A percentile compares a stretch with the other conserved stretches of the same genome.
phyloP scores from a whole-genome alignment of 2,888 invertebrate genomes.

The Drosophila mettleri region DNA sequence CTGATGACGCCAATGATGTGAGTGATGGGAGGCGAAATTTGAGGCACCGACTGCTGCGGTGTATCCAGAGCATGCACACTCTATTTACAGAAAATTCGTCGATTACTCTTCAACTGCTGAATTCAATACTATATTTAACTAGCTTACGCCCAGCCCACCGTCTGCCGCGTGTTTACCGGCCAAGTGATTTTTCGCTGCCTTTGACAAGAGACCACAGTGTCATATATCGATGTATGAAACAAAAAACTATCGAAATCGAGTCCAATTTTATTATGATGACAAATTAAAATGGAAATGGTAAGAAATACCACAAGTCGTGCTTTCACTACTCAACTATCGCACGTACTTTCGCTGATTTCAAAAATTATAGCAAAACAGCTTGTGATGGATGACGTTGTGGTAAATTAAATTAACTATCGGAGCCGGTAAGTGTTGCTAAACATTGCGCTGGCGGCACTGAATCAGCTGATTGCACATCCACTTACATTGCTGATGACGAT shows the following conservation, averaged over 20 bases:
- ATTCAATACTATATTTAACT: background rate
- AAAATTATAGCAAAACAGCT: background rate
- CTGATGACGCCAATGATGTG: slow-evolving; percentile 9
- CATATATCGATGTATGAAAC: slow-evolving; percentile 7
- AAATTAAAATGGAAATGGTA: background rate
- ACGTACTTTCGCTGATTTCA: background rate
- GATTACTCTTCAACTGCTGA: background rate
- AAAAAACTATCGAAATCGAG: slow-evolving; percentile 7
- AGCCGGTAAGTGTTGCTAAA: slow-evolving; percentile 23
- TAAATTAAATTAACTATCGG: background rate
- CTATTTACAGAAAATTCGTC: background rate
- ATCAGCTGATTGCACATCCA: slow-evolving; percentile 34
- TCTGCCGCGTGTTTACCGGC: slow-evolving; percentile 50
- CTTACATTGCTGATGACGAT: slow-evolving; percentile 37
- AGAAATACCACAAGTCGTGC: no score
- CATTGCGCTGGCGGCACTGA: background rate
- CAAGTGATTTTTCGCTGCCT: slow-evolving; percentile 23
- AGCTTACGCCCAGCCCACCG: slow-evolving; percentile 7
- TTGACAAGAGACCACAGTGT: slow-evolving; percentile 15
- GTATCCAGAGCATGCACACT: slow-evolving; percentile 38
- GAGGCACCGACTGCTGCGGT: slow-evolving; percentile 36
- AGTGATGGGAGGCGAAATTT: slow-evolving; percentile 21
- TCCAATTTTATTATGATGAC: background rate
- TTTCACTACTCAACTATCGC: background rate
- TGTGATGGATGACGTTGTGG: background rate